phyloP scores from a whole-genome alignment of 2,797 vertebrate species.

The Strix occidentalis region DNA sequence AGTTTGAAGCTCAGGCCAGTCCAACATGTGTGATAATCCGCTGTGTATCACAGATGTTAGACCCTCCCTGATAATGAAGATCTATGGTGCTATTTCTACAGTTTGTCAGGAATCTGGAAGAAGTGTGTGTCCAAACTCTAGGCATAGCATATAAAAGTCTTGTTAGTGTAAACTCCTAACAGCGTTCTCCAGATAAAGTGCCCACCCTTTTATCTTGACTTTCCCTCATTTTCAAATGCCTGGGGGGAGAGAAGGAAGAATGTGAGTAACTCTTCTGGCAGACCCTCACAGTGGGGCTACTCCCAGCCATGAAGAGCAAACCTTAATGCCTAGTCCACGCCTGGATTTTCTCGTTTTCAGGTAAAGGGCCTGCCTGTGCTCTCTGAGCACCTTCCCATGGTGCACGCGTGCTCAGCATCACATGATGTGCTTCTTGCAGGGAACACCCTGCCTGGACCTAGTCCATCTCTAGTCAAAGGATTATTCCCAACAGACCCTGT shows the following conservation, averaged over 20 bases:
- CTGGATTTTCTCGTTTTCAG: fast-evolving
- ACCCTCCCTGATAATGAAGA: neutral
- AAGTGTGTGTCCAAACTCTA: fast-evolving
- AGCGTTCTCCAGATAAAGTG: neutral
- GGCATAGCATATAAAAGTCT: neutral
- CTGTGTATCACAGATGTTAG: neutral
- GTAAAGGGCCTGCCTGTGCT: neutral
- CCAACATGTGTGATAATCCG: neutral
- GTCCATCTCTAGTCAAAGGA: neutral
- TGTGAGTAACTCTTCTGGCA: fast-evolving
- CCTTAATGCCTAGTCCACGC: too few relatives aligned
- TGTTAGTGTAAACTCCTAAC: neutral
- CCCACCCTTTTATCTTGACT: fast-evolving
- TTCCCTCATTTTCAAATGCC: neutral
- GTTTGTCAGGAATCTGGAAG: neutral
- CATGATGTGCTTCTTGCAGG: neutral
- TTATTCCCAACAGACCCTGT: neutral
- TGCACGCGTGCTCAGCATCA: neutral
- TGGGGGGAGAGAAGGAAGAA: neutral
- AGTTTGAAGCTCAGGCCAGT: neutral
- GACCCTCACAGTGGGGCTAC: fast-evolving
- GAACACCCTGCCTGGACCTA: neutral
- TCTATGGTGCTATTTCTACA: neutral
- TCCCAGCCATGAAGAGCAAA: neutral
- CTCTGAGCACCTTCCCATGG: neutral